phyloP scores from a whole-genome alignment of 2,888 invertebrate species.

The Congeria kusceri region DNA sequence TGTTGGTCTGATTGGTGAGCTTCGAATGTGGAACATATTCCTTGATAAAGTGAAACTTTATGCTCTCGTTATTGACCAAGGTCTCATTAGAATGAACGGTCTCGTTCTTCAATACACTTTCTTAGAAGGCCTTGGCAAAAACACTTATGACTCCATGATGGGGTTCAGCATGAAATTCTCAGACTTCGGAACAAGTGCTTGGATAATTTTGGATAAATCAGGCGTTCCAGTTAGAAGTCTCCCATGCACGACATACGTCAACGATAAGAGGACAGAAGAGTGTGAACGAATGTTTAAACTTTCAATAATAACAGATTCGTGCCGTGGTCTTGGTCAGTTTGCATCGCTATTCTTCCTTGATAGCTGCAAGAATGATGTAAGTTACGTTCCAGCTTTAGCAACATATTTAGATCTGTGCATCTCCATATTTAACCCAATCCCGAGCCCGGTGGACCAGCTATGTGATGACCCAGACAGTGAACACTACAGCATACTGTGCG shows the following conservation, averaged over 20 bases:
- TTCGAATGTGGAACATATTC: constrained; percentile 65
- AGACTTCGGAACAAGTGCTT: constrained; percentile 25
- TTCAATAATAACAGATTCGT: constrained; percentile 20
- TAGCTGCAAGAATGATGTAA: constrained; percentile 43
- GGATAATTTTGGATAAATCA: constrained; percentile 47
- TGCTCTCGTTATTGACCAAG: constrained; percentile 16
- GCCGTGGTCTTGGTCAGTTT: constrained; percentile 35
- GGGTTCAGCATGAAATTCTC: constrained; percentile 36
- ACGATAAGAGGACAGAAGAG: constrained; percentile 3
- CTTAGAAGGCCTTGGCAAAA: constrained; percentile 50
- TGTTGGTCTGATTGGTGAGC: constrained; percentile 52
- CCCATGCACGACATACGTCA: background rate
- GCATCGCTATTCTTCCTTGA: constrained; percentile 35
- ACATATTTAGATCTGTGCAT: constrained; percentile 63
- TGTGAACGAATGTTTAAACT: constrained; percentile 32
- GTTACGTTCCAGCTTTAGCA: constrained; percentile 51
- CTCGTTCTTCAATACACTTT: constrained; percentile 42
- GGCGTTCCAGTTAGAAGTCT: background rate
- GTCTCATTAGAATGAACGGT: constrained; percentile 11
- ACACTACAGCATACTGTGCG: constrained; percentile 62
- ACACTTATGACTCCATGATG: constrained; percentile 33
- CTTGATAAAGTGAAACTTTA: constrained; percentile 35
- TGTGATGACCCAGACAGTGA: constrained; percentile 59
- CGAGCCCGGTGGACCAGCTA: constrained; percentile 51
- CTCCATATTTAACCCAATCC: constrained; percentile 40